Conservation (phyloP, 2,797 vertebrate genomes). For the Myioborus miniatus region DNA sequence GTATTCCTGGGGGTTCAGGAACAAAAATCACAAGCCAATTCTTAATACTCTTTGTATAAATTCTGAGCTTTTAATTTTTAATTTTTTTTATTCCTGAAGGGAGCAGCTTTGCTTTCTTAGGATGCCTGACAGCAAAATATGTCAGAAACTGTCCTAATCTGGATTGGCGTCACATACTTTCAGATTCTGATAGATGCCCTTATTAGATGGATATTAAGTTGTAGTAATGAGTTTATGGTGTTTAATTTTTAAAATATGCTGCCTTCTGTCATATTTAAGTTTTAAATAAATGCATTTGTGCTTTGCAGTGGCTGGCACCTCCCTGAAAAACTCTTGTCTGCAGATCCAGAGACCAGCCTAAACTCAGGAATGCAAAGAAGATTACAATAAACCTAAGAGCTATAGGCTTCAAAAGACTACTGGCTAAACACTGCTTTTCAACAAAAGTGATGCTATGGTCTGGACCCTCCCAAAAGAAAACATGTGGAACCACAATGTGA, state of each 20-base stretch:
- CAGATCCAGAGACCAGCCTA: not conserved
- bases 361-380: not conserved
- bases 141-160: not conserved
- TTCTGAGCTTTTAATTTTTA: not conserved
- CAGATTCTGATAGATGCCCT: not conserved
- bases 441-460: not conserved
- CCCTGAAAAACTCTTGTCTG: not conserved
- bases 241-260: not conserved
- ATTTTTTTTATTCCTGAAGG: not conserved
- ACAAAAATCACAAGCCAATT: not conserved
- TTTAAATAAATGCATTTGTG: not conserved
- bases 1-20: not conserved
- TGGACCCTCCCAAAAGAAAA: not conserved
- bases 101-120: not conserved
- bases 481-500: not conserved
- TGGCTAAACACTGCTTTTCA: not conserved
- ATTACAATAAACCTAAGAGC: not conserved
- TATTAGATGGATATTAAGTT: not conserved
- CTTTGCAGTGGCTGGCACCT: not conserved
- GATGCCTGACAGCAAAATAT: not conserved
- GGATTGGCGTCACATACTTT: not conserved
- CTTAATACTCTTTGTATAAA: not conserved
- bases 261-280: not conserved
- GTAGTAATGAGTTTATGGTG: not conserved
- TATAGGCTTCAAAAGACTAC: not conserved